phyloP scores from a whole-genome alignment of 2,888 invertebrate genomes.

The Nasonia oneida region DNA sequence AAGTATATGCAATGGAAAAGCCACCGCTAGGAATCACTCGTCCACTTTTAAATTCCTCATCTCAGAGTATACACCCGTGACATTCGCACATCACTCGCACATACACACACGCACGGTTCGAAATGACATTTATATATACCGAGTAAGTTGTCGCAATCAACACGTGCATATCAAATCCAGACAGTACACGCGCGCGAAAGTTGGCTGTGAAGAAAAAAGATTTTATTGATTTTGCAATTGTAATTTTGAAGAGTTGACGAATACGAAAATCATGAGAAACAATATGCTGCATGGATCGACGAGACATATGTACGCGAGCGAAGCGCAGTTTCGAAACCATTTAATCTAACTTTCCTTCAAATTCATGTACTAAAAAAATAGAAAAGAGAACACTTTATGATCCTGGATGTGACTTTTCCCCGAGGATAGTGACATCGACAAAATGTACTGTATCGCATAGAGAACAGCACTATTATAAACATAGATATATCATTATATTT shows the following conservation, averaged over 20 bases:
- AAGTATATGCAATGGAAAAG: constrained; percentile 56
- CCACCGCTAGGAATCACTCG: constrained; percentile 63
- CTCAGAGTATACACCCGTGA: constrained; percentile 16
- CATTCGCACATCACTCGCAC: constrained; percentile 1
- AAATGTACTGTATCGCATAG: constrained; percentile 76
- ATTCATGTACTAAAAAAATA: constrained; percentile 48
- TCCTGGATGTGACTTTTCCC: constrained; percentile 73
- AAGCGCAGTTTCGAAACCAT: constrained; percentile 40
- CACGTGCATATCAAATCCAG: constrained; percentile 62
- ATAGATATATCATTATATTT: constrained; percentile 78
- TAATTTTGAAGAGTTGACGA: constrained; percentile 40
- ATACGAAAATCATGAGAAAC: constrained; percentile 14
- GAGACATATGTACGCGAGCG: constrained; percentile 17
- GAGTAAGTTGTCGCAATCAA: constrained; percentile 59
- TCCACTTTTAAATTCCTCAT: constrained; percentile 46
- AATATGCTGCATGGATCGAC: background rate
- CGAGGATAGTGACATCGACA: constrained; percentile 72
- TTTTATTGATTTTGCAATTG: constrained; percentile 60
- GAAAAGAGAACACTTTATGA: constrained; percentile 51
- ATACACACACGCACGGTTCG: constrained; percentile 20
- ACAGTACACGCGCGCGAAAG: constrained; percentile 63
- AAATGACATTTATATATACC: constrained; percentile 44
- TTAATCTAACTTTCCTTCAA: constrained; percentile 59
- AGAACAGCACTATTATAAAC: constrained; percentile 76
- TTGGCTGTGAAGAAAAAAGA: constrained; percentile 66